Evolutionary conservation across 2,888 invertebrate genomes (phyloP), one percentile per base, ranked within the genome.

Genomic region (Lysandra bellargus): DNA sequence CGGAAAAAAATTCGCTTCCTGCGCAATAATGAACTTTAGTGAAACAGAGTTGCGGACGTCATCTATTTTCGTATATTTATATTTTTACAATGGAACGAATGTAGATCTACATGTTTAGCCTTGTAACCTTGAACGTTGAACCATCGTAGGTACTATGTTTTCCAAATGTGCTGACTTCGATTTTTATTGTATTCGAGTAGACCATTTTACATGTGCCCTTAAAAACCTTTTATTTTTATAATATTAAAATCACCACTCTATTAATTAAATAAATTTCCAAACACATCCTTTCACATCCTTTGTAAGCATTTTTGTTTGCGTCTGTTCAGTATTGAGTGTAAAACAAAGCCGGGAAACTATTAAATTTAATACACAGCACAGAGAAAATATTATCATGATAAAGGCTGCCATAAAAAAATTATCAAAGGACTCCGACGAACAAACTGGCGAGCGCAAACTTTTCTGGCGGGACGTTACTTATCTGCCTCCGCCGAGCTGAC

Each of bases 381-480:
- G 57, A 76, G 76, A 53, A 76, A 76, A 76, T 76, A 76, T 76
- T 76, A 76, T 76, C 76, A 76, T 76, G 76, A 76, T 76, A 57
- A 76, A 79, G 79, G 73, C 60, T 23, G 79, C 81, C 83, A 82
- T 83, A 69, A 92, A 93, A 93, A 93, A 89, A 92, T 93, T 92
- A 89, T 91, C 91, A 92, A 92, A 90, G 91, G 91, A 93, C 76
- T 92, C 91, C 91, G 91, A 91, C 92, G 90, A 88, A 89, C 93
- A 91, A 94, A 94, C 93, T 90, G 91, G 91, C 88, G 88, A 88
- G 84, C 87, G 90, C 91, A 92, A 93, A 93, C 87, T 93, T 93
- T 92, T 88, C 90, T 88, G 89, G 88, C 87, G 88, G 90, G 90
- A 88, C 88, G 93, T 93, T 93, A 94, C 93, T 93, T 94, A 94